Evolutionary conservation across 2,113 vertebrate species (phyloP), one percentile per base, ranked within the genome.

Genomic region (Tragulus kanchil): DNA sequence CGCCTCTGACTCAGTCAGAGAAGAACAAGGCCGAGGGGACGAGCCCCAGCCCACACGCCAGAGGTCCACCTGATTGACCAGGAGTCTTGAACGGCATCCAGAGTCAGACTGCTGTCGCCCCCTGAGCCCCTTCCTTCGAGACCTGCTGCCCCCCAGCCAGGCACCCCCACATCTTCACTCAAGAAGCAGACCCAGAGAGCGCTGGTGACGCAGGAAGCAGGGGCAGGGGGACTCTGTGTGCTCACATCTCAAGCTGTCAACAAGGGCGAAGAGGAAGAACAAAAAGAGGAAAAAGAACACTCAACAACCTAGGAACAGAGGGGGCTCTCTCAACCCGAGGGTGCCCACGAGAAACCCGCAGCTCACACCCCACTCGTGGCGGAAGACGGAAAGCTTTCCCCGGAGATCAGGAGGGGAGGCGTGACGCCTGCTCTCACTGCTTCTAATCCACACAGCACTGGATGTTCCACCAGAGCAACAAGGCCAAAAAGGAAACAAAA

Each of bases 191-290:
- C 54, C 28, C 0, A 0, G 52, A 67, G 25, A 71, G 54, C 0
- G 1, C 23, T n/a, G 31, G 71, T 11, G 52, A 77, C 0, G 1
- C 4, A 1, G 28, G 42, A 21, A 31, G 45, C 12, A 19, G 6
- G 17, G 36, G 8, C 5, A 5, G 36, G 42, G 1, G 7, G 16
- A 11, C 12, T 25, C 25, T 16, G 4, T 11, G 25, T 5, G 42
- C 25, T 25, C 87, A 59, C 17, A 19, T 10, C 31, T 77, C n/a
- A 64, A 42, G 67, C 1, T 1, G 16, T 17, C 45, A 3, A 42
- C 54, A 36, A 26, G 56, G 56, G 31, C 78, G 23, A 58, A 78
- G 50, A 61, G 48, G 56, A 89, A 78, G 25, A 21, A 67, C 1
- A 1, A 50, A 61, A 86, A 78, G 15, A 92, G 59, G 78, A 89